phyloP scores from a whole-genome alignment of 2,113 vertebrate species.

The Coturnix japonica region DNA sequence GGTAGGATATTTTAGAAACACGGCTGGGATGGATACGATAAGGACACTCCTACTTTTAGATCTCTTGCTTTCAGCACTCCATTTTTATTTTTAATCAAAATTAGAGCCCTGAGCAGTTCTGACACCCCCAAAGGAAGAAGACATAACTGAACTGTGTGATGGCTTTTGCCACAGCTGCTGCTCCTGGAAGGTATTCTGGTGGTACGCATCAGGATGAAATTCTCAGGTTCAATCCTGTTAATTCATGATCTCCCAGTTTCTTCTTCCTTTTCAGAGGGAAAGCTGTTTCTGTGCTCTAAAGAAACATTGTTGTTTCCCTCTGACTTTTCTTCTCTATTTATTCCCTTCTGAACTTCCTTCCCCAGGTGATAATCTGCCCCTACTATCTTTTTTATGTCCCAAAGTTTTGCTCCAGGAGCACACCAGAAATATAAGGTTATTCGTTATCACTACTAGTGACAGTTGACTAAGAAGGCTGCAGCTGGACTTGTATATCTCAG shows the following conservation, averaged over 20 bases:
- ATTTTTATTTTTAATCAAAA: not conserved
- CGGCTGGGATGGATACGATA: not conserved
- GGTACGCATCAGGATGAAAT: not conserved
- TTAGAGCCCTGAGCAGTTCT: not conserved
- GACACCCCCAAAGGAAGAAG: not conserved
- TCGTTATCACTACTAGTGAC: not conserved
- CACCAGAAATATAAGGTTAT: not conserved
- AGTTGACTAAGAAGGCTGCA: not conserved
- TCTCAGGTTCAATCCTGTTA: not conserved
- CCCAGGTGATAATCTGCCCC: not conserved
- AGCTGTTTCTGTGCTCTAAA: not conserved
- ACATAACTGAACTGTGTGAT: not conserved
- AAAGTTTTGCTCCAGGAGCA: rapidly evolving
- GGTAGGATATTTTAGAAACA: not conserved
- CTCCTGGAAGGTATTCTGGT: not conserved
- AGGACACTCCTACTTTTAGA: not conserved
- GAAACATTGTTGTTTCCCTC: not conserved
- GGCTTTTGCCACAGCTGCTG: not conserved
- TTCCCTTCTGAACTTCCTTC: not conserved
- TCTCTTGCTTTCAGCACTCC: not conserved
- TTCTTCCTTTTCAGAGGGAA: not conserved
- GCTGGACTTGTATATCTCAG: not conserved
- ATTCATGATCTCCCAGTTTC: not conserved
- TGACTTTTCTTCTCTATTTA: not conserved
- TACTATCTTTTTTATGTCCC: not conserved